Evolutionary conservation across 1,140 invertebrate species (phyloP).

Genomic region (Geopemphigus sp.): DNA sequence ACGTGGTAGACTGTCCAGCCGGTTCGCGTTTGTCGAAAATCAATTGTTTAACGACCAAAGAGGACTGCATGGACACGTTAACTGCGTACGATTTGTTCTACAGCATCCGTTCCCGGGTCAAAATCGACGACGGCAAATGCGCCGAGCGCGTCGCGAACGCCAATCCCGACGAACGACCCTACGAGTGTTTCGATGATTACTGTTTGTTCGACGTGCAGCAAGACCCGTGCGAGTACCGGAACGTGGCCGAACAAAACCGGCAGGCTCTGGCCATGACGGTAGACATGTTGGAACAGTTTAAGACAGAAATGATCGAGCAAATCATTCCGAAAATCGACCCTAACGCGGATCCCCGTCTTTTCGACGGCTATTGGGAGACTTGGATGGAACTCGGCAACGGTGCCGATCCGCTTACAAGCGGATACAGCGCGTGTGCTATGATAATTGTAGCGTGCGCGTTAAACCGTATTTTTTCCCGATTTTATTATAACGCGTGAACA

Average conservation of each 20-base stretch:
- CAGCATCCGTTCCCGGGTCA: conserved; percentile 16
- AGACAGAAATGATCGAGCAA: conserved; percentile 54
- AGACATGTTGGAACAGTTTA: conserved; percentile 54
- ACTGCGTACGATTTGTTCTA: conserved; percentile 1
- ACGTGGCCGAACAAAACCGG: conserved; percentile 58
- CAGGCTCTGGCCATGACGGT: conserved; percentile 55
- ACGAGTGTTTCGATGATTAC: conserved; percentile 53
- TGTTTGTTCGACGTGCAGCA: conserved; percentile 65
- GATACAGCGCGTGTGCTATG: background rate
- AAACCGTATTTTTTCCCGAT: background rate
- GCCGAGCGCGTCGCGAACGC: background rate
- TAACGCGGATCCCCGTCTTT: conserved; percentile 56
- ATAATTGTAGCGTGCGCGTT: background rate
- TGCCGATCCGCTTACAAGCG: background rate
- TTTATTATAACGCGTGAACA: background rate
- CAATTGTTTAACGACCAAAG: background rate
- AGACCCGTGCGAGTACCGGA: conserved; percentile 68
- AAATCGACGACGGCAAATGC: background rate
- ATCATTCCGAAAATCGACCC: conserved; percentile 54
- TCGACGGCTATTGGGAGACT: conserved; percentile 57
- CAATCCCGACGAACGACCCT: background rate
- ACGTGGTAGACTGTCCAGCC: background rate
- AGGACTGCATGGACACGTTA: conserved; percentile 21
- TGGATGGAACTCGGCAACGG: conserved; percentile 53
- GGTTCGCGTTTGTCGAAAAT: conserved; percentile 27